Base-by-base conservation (phyloP, 2,113 vertebrate species). In the Semicossyphus pulcher region DNA sequence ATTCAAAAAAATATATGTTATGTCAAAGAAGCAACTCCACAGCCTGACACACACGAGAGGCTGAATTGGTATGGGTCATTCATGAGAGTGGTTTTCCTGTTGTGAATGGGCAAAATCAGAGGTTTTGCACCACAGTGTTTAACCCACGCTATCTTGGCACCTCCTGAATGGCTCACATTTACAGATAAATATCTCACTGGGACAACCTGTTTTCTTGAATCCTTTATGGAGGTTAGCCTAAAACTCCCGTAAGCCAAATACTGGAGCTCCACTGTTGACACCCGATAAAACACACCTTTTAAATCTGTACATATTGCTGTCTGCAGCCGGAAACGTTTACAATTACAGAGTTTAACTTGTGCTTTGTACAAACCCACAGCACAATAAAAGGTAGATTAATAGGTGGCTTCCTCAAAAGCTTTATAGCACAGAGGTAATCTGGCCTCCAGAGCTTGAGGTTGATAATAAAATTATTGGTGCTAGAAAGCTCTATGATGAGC, bases 1-100 rank as follows among this genome's bases (percentile, higher is more conserved):
- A 56, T 80, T 90, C 85, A 85, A 88, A 92, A 90, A 92, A 93
- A 93, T 88, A 91, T 83, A 89, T 75, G 84, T 87, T 87, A 88
- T 91, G 88, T 91, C 76, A 77, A 88, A 89, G 81, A 86, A 76
- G 85, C 75, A 76, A 72, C 69, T 74, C 58, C n/a, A 39, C 71
- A 79, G 80, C 84, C 84, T 52, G 76, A 76, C 69, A 34, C 74
- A 29, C 66, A 28, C 45, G 68, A 72, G 83, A 81, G 88, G 86
- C 81, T 85, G 78, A 54, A 65, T 74, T 73, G 84, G 82, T 76
- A 51, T 80, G 78, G 70, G 80, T 89, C 82, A 79, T 87, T 91
- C 80, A 80, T 85, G 72, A 63, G 54, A 68, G 54, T 44, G 69
- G 57, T 26, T 85, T 78, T 86, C 29, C 74, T 80, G 77, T 84